Percentiles rank a stretch among this genome's conserved stretches.
These are phyloP conservation scores for Anarhynchus alexandrinus DNA, from an alignment of 2,113 vertebrate species.

Conservation along the genomic window DNA sequence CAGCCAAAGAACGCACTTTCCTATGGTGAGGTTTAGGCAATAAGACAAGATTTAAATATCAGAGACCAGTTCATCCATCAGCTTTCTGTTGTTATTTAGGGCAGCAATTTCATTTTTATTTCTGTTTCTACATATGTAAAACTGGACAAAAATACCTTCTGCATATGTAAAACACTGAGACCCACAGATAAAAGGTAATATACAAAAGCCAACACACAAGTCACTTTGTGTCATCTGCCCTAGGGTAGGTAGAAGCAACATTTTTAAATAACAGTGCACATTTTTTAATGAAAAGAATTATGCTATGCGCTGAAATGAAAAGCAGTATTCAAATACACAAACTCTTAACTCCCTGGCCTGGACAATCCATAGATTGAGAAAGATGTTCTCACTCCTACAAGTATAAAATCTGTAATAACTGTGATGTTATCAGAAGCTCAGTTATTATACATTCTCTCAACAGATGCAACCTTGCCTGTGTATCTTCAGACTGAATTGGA, in stretches of 20 bases:
- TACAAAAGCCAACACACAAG: background rate
- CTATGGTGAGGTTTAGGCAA: background rate
- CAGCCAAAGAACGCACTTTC: background rate
- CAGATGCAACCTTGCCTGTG: background rate
- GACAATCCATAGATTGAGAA: background rate
- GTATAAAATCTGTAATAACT: background rate
- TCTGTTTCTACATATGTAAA: background rate
- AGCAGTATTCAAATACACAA: background rate
- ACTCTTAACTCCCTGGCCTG: background rate
- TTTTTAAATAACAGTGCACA: background rate
- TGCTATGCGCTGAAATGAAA: accelerated
- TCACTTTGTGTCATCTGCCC: background rate
- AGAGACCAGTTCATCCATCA: background rate
- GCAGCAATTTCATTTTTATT: background rate
- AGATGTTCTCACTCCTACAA: background rate
- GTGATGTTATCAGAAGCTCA: background rate
- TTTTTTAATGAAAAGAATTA: background rate
- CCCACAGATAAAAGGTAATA: background rate
- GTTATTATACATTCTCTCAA: background rate
- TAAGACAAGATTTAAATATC: background rate
- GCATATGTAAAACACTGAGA: background rate
- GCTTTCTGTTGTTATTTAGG: background rate
- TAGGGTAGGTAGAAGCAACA: background rate
- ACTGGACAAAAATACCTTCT: background rate
- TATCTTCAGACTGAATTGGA: background rate